Evolutionary conservation across 2,888 invertebrate genomes (phyloP), one percentile per base, ranked within the genome.

Genomic region (Rhagonycha lutea): DNA sequence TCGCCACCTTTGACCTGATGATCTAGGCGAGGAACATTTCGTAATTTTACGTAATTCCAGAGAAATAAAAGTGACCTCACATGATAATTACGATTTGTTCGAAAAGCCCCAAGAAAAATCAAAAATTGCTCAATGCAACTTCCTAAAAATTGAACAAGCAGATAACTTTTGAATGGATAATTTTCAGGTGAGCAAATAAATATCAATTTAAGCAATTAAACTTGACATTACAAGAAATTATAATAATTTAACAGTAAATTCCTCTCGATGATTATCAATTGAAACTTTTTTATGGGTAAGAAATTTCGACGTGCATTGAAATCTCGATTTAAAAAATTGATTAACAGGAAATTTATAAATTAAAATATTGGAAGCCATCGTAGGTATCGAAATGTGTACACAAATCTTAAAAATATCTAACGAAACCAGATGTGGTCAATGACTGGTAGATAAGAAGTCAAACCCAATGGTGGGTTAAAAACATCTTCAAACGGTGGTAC

Each of bases 381-480:
- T 47, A 47, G 47, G 47, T 47, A 47, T 47, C 47, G 47, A 47
- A 47, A 47, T 47, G 47, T 47, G 71, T n/a, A 72, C 65, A 65
- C 71, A 72, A 72, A 72, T 72, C 71, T 23, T 29, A 24, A 29
- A 71, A 72, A 72, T 65, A 71, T 47, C 47, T 32, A 67, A 72
- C 60, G 65, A 29, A 63, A 62, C 70, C 32, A 65, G 63, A 65
- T 62, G 71, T 72, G 71, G 71, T 72, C 71, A 72, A 72, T 72
- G 71, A 72, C 71, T 72, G 71, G 65, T 72, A 67, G 62, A 63
- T 72, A 65, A 67, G 70, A 72, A 65, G 71, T 65, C 71, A 72
- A 72, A 63, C 65, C 71, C 47, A 47, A 47, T 47, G 47, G 47
- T 47, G 47, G 47, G 47, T 47, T 47, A 47, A 47, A 23, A 18